phyloP scores from a whole-genome alignment of 2,797 vertebrate species.

The Enteromius unitaeniatus region DNA sequence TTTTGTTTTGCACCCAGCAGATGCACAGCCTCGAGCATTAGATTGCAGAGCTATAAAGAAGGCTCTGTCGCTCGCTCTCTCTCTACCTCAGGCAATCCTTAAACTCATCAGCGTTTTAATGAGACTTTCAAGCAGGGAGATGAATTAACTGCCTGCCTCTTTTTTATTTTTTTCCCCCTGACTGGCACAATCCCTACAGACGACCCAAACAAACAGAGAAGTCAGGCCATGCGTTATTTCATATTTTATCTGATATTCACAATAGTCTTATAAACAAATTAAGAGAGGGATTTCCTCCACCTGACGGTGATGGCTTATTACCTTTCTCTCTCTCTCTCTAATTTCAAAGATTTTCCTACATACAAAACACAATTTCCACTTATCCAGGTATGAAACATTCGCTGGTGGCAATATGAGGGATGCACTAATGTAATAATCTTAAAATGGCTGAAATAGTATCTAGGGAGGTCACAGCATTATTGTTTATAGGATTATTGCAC shows the following conservation, averaged over 20 bases:
- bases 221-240: constrained; percentile 20
- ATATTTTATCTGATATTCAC: constrained; percentile 7
- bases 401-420: constrained; percentile 7
- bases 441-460: constrained; percentile 17
- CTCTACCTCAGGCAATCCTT: constrained; percentile 74
- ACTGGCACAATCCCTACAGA: constrained; percentile 66
- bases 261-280: constrained; percentile 35
- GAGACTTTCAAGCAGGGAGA: constrained; percentile 79
- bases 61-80: constrained; percentile 53
- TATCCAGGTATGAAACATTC: constrained; percentile 7
- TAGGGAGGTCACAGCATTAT: constrained; percentile 33
- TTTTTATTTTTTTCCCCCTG: constrained; percentile 65
- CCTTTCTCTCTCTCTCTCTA: neutral
- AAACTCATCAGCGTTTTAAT: constrained; percentile 81
- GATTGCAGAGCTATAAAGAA: constrained; percentile 70
- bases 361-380: constrained; percentile 16
- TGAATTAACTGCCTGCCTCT: constrained; percentile 82
- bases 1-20: constrained; percentile 73
- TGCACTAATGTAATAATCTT: constrained; percentile 20
- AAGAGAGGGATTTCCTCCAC: constrained; percentile 14
- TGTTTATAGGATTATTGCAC: constrained; percentile 27
- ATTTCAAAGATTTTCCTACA: neutral
- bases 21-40: constrained; percentile 66
- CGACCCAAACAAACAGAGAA: constrained; percentile 19
- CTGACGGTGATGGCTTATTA: constrained; percentile 32